A percentile compares a stretch with the other conserved stretches of the same genome.
Evolutionary conservation across 2,113 vertebrate species (phyloP).

Genomic region (Tragelaphus buxtoni): DNA sequence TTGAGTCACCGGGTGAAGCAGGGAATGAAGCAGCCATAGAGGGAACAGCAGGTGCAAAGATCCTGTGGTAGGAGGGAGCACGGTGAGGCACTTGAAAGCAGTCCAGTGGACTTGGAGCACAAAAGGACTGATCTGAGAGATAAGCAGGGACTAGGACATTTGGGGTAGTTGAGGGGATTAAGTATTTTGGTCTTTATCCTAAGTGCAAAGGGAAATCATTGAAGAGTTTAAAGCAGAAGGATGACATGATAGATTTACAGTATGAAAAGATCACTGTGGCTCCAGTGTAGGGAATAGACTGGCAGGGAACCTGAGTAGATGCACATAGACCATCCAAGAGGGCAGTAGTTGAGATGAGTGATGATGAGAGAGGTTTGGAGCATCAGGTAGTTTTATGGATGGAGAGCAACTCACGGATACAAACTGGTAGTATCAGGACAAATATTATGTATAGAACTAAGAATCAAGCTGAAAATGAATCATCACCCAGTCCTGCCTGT

Average conservation of each 20-base stretch:
- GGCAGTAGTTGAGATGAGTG: neutral
- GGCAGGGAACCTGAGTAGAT: neutral
- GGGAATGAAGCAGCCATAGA: neutral
- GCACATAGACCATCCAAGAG: neutral
- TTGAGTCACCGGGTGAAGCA: neutral
- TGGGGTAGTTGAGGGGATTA: neutral
- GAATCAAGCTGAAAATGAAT: neutral
- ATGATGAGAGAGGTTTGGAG: neutral
- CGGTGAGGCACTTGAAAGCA: neutral
- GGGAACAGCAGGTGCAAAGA: neutral
- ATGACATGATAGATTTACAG: neutral
- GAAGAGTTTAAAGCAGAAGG: neutral
- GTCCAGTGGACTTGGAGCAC: neutral
- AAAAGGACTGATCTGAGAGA: neutral
- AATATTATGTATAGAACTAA: neutral
- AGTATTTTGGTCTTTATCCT: conserved; percentile 14
- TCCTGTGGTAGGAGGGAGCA: neutral
- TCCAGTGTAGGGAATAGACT: neutral
- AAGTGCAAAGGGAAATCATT: neutral
- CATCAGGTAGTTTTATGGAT: neutral
- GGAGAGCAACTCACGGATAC: neutral
- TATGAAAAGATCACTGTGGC: neutral
- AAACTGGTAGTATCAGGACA: neutral
- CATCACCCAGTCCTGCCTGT: neutral
- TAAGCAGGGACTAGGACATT: neutral